These are phyloP conservation scores for Ascaphus truei DNA, from an alignment of 2,113 vertebrate genomes.

Conservation along the genomic window DNA sequence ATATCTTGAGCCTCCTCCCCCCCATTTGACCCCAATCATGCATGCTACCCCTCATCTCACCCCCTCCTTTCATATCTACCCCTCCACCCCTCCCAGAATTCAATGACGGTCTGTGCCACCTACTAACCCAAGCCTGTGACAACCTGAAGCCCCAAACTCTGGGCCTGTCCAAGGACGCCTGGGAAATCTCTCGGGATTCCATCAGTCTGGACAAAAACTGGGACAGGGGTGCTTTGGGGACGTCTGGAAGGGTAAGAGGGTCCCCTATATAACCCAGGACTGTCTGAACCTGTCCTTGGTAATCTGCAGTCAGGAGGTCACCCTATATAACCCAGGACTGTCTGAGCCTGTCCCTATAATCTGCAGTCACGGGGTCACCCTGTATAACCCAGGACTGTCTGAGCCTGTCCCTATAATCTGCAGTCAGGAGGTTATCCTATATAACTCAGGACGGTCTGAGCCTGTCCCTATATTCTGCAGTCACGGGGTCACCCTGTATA, in stretches of 20 bases:
- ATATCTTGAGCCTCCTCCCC: too few relatives aligned
- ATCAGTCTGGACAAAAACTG: constrained; percentile 73
- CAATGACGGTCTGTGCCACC: constrained; percentile 89
- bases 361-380: background rate
- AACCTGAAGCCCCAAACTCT: constrained; percentile 83
- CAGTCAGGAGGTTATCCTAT: constrained; percentile 51
- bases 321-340: background rate
- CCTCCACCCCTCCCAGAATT: constrained; percentile 67
- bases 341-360: background rate
- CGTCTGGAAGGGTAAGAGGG: constrained; percentile 88
- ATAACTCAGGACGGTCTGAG: background rate
- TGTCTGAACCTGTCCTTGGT: background rate
- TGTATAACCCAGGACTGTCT: too few relatives aligned
- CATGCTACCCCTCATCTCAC: too few relatives aligned
- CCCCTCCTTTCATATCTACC: too few relatives aligned
- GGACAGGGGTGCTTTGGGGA: constrained; percentile 96
- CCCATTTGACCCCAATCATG: too few relatives aligned
- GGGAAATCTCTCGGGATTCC: constrained; percentile 81
- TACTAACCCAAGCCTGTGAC: constrained; percentile 75
- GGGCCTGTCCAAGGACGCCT: constrained; percentile 89
- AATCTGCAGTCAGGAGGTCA: background rate
- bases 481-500: background rate
- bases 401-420: too few relatives aligned
- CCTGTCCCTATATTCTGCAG: background rate
- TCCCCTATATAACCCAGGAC: background rate